phyloP scores from a whole-genome alignment of 2,797 vertebrate genomes.

The Leucoraja ocellata region DNA sequence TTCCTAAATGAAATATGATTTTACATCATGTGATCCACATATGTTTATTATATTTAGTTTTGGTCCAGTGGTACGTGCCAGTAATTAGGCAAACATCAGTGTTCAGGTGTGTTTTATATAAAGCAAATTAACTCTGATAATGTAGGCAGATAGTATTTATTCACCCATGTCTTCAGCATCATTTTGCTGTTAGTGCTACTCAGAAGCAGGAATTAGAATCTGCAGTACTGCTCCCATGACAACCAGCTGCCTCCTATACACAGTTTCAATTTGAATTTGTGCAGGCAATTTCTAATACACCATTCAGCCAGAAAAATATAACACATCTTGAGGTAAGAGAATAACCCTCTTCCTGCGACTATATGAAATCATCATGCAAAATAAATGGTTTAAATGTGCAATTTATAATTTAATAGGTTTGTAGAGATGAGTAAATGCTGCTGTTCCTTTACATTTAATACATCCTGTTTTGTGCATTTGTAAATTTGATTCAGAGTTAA shows the following conservation, averaged over 20 bases:
- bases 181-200: conserved; percentile 53
- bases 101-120: neutral
- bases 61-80: neutral
- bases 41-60: neutral
- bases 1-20: neutral
- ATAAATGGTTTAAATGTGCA: neutral
- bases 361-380: neutral
- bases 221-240: conserved; percentile 70
- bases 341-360: neutral
- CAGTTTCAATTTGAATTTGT: conserved; percentile 58
- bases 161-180: conserved; percentile 52
- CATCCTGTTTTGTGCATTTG: neutral
- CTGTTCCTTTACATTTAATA: neutral
- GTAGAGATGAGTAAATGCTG: neutral
- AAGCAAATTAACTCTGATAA: conserved; percentile 42
- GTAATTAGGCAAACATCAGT: neutral
- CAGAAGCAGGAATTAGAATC: conserved; percentile 64
- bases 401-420: neutral
- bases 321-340: conserved; percentile 45
- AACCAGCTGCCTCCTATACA: conserved; percentile 64
- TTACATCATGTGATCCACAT: neutral
- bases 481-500: neutral
- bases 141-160: conserved; percentile 47
- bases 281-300: conserved; percentile 55
- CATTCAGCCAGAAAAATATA: conserved; percentile 57